Evolutionary conservation across 2,113 vertebrate genomes (phyloP), one percentile per base, ranked within the genome.

Genomic region (Scytalopus superciliaris): DNA sequence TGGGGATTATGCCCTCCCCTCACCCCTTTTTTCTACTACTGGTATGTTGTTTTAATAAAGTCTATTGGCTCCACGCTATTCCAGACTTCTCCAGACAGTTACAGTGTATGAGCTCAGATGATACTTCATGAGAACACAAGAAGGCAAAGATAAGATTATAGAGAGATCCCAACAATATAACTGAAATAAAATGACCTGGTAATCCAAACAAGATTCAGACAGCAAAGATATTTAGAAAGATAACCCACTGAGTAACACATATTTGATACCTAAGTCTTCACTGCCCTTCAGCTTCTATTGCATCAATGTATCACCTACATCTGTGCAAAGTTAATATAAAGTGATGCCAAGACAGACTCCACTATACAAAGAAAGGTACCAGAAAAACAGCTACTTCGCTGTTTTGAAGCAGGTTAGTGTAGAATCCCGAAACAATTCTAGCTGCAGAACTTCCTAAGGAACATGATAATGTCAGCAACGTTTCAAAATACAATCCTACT

Each of bases 191-290:
- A 82, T 55, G 84, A 90, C 75, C 64, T 86, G 76, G 72, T 68
- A 93, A 93, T 83, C 76, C 88, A 93, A 91, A 93, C 79, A 83
- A 86, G 63, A 93, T 88, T 95, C 85, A 95, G 93, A 92, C 82
- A 0, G 68, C 63, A 78, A 79, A 89, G 90, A 96, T 96, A 40
- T 83, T 70, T 57, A 59, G 40, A n/a, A 91, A 70, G 93, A 96
- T 91, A 91, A 96, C 66, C 47, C 59, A 94, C 42, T 90, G 90
- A 96, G 63, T 95, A 96, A 93, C 35, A 88, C 68, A 55, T 87
- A 90, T 67, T 84, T 55, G 79, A 89, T 88, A 73, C 27, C 12
- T 17, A 91, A 76, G 25, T 70, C 35, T 94, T 70, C 50, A 21
- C 8, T 83, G 15, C 72, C 77, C 76, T 82, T 94, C 56, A 66